A percentile compares a stretch with the other conserved stretches of the same genome.
phyloP scores from a whole-genome alignment of 2,888 invertebrate genomes.

The Apomyelois bistriatella region DNA sequence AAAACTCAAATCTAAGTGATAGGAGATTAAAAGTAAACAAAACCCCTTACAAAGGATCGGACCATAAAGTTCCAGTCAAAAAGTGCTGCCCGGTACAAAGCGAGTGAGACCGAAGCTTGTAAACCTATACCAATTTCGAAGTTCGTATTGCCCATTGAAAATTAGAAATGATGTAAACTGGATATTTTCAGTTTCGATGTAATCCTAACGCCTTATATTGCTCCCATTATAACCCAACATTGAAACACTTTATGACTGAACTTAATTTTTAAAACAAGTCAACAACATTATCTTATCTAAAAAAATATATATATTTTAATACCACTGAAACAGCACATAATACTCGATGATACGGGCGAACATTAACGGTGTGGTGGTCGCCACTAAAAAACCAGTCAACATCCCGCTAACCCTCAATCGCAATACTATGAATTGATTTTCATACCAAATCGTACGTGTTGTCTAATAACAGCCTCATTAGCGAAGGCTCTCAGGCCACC shows the following conservation, averaged over 20 bases:
- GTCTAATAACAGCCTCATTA: slow-evolving; percentile 74
- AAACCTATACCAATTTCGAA: slow-evolving; percentile 41
- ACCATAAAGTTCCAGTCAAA: slow-evolving; percentile 25
- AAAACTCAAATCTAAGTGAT: slow-evolving; percentile 28
- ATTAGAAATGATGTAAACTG: slow-evolving; percentile 36
- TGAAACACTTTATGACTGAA: not conserved
- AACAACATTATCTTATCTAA: slow-evolving; percentile 3
- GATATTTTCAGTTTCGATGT: slow-evolving; percentile 19
- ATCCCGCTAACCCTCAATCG: slow-evolving; percentile 47
- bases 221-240: not conserved
- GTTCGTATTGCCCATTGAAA: slow-evolving; percentile 36
- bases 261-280: not conserved
- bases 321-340: not conserved
- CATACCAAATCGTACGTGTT: slow-evolving; percentile 79
- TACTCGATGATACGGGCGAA: not conserved
- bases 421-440: slow-evolving; percentile 36
- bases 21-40: slow-evolving; percentile 1
- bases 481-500: slow-evolving; percentile 75
- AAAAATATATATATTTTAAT: slow-evolving; percentile 2
- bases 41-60: slow-evolving; percentile 26
- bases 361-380: not conserved
- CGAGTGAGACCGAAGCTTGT: slow-evolving; percentile 44
- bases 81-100: slow-evolving; percentile 29
- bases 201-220: not conserved
- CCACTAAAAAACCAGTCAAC: slow-evolving; percentile 32